A percentile compares a stretch with the other conserved stretches of the same genome.
These are phyloP conservation scores for Trissoscelio sp. DNA, from an alignment of 2,888 invertebrate species.

Conservation along the genomic window DNA sequence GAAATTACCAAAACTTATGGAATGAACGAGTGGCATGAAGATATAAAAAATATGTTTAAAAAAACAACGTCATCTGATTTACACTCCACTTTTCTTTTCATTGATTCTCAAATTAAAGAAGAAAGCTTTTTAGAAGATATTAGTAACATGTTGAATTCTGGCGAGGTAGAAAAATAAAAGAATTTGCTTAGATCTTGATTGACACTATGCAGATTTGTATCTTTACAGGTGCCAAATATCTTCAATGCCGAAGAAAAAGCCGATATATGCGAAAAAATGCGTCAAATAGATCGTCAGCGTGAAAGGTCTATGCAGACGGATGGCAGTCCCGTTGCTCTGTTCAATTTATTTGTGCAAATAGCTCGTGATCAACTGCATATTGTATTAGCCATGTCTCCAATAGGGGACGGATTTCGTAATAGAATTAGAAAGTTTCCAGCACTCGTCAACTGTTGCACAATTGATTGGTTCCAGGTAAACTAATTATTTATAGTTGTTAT, in stretches of 20 bases:
- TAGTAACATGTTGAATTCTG: constrained; percentile 95
- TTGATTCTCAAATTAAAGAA: constrained; percentile 96
- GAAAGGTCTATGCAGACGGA: constrained; percentile 95
- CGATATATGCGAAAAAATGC: constrained; percentile 97
- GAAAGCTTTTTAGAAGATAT: constrained; percentile 97
- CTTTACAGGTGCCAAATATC: constrained; percentile 91
- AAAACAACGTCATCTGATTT: constrained; percentile 93
- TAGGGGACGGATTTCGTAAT: constrained; percentile 92
- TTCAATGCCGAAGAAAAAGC: constrained; percentile 93
- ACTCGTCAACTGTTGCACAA: constrained; percentile 97
- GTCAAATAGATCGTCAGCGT: constrained; percentile 94
- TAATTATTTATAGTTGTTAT: constrained; percentile 13
- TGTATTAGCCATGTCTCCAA: constrained; percentile 95
- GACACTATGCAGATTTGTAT: too few relatives aligned
- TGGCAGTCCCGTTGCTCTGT: constrained; percentile 94
- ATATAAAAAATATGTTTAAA: constrained; percentile 91
- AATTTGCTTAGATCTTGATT: too few relatives aligned
- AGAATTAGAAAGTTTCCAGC: constrained; percentile 96
- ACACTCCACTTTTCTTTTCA: constrained; percentile 95
- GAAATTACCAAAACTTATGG: constrained; percentile 96
- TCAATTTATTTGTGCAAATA: constrained; percentile 95
- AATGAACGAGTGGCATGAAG: constrained; percentile 94
- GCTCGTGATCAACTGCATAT: constrained; percentile 96
- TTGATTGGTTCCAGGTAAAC: constrained; percentile 93
- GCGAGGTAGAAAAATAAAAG: constrained; percentile 86